A percentile compares a stretch with the other conserved stretches of the same genome.
Evolutionary conservation across 2,113 vertebrate genomes (phyloP).

Genomic region (Sinosuthora webbiana): DNA sequence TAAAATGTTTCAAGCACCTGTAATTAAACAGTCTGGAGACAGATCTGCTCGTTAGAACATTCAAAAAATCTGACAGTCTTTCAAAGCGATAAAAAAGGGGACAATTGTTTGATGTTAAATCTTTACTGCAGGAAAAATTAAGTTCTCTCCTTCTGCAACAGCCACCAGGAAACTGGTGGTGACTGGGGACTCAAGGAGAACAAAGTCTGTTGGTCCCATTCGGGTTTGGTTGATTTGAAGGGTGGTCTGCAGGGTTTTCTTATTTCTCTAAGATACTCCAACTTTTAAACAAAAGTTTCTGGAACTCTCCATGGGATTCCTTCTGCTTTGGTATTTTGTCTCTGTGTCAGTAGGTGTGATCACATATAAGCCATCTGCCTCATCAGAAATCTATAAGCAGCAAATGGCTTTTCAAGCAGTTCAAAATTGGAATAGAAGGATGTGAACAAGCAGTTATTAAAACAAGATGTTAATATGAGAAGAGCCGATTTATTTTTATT

Average conservation of each 20-base stretch:
- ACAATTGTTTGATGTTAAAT: not conserved
- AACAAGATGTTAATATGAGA: constrained; percentile 53
- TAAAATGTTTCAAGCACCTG: constrained; percentile 17
- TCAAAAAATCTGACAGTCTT: constrained; percentile 8
- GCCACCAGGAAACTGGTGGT: not conserved
- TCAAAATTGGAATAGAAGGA: constrained; percentile 58
- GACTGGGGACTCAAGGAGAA: not conserved
- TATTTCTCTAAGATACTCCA: not conserved
- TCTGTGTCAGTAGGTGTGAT: constrained; percentile 68
- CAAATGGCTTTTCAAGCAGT: constrained; percentile 59
- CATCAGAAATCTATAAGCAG: constrained; percentile 60
- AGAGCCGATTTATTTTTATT: constrained; percentile 42
- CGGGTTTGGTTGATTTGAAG: not conserved
- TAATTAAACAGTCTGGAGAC: constrained; percentile 43
- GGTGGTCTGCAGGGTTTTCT: not conserved
- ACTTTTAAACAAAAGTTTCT: not conserved
- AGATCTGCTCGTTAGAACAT: constrained; percentile 5
- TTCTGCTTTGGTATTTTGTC: constrained; percentile 55
- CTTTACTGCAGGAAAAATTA: not conserved
- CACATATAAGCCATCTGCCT: constrained; percentile 70
- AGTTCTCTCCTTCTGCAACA: not conserved
- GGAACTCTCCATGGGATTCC: constrained; percentile 3
- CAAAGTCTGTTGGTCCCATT: not conserved
- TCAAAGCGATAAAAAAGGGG: not conserved
- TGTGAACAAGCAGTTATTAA: constrained; percentile 67